phyloP scores from a whole-genome alignment of 2,113 vertebrate genomes.

The Ctenomys sociabilis region DNA sequence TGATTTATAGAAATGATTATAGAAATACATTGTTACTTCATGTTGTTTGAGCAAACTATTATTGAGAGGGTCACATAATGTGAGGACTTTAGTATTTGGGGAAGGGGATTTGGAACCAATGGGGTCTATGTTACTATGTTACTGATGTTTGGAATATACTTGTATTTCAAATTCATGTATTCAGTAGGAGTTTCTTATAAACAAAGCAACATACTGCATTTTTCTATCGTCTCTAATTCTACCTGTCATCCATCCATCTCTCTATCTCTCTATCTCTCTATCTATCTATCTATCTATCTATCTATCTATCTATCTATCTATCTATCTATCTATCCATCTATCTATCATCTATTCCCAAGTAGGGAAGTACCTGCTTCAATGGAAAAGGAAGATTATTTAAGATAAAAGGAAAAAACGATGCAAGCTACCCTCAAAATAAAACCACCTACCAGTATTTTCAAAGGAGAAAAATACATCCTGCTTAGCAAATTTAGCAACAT shows the following conservation, averaged over 20 bases:
- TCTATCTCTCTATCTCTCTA: background rate
- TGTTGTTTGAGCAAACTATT: background rate
- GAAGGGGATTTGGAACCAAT: background rate
- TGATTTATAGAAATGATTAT: background rate
- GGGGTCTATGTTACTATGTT: background rate
- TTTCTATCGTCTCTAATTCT: background rate
- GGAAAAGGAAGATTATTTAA: slow-evolving; percentile 20
- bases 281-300: background rate
- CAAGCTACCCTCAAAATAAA: background rate
- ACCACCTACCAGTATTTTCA: background rate
- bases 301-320: background rate
- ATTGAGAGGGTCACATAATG: background rate
- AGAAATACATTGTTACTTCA: background rate
- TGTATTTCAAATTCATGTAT: background rate
- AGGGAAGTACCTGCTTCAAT: background rate
- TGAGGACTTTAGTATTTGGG: background rate
- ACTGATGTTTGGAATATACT: background rate
- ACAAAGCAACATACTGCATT: background rate
- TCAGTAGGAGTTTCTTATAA: background rate
- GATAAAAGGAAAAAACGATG: background rate
- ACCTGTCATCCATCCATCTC: too few species aligned
- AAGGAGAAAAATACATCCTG: background rate
- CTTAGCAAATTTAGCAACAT: background rate
- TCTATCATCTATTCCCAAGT: background rate
- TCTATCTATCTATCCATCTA: background rate